Evolutionary conservation across 1,140 invertebrate genomes (phyloP).

Genomic region (Neodiprion virginianus): DNA sequence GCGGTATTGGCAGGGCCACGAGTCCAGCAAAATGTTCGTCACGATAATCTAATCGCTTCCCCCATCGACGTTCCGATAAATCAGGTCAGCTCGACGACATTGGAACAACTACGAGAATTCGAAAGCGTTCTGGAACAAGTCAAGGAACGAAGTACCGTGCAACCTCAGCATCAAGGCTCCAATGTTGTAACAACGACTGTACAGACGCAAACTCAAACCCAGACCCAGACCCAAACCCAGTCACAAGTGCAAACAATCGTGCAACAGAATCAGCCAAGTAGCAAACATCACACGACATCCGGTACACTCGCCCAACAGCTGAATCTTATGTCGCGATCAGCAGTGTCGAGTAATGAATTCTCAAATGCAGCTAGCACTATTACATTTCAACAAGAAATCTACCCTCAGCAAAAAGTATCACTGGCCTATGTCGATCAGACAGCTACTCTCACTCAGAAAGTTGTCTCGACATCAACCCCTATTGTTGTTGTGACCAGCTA

Average conservation of each 20-base stretch:
- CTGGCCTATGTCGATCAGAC: constrained; percentile 61
- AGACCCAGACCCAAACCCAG: constrained; percentile 38
- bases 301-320: constrained; percentile 50
- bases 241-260: constrained; percentile 34
- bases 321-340: constrained; percentile 45
- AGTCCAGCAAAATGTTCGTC: constrained; percentile 46
- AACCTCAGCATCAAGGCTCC: constrained; percentile 52
- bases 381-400: constrained; percentile 44
- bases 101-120: constrained; percentile 81
- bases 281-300: constrained; percentile 38
- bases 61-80: constrained; percentile 55
- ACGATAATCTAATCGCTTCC: constrained; percentile 54
- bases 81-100: constrained; percentile 66
- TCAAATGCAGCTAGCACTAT: constrained; percentile 42
- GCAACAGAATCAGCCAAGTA: constrained; percentile 36
- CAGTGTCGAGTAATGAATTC: constrained; percentile 43
- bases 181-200: constrained; percentile 38
- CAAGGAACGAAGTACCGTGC: constrained; percentile 74
- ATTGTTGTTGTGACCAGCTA: constrained; percentile 69
- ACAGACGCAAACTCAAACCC: constrained; percentile 55
- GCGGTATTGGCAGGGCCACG: constrained; percentile 47
- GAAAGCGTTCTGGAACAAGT: constrained; percentile 83
- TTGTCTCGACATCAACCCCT: constrained; percentile 62
- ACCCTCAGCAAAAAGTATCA: constrained; percentile 55
- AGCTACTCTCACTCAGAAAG: constrained; percentile 41